phyloP scores from a whole-genome alignment of 2,797 vertebrate genomes.

The Periophthalmus magnuspinnatus region DNA sequence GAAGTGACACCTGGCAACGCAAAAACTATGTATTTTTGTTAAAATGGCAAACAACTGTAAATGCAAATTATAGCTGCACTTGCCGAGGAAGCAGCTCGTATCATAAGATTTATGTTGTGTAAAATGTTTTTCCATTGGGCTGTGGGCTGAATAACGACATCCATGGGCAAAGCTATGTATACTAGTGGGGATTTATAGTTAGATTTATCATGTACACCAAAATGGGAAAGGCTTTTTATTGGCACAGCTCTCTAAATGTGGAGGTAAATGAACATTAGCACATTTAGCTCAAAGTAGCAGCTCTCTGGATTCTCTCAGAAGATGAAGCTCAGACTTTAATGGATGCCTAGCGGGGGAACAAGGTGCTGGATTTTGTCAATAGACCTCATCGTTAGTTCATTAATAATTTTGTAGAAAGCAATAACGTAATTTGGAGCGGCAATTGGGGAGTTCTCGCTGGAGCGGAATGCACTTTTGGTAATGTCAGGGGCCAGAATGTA shows the following conservation, averaged over 20 bases:
- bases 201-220: constrained; percentile 17
- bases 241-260: constrained; percentile 5
- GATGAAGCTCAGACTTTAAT: constrained; percentile 15
- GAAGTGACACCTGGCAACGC: constrained; percentile 40
- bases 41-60: constrained; percentile 18
- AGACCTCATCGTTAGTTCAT: constrained; percentile 47
- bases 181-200: constrained; percentile 34
- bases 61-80: constrained; percentile 9
- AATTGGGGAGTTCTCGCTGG: constrained; percentile 23
- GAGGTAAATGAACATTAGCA: constrained; percentile 3
- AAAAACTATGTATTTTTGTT: constrained; percentile 6
- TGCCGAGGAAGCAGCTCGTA: constrained; percentile 12
- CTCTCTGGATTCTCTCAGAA: constrained; percentile 11
- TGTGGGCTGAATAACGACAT: constrained; percentile 43
- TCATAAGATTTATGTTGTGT: constrained; percentile 24
- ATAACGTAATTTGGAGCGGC: constrained; percentile 29
- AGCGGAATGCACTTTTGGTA: constrained; percentile 16
- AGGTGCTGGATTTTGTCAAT: constrained; percentile 35
- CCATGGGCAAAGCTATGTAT: constrained; percentile 22
- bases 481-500: constrained; percentile 24
- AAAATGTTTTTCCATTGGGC: constrained; percentile 35
- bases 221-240: constrained; percentile 17
- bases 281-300: constrained; percentile 12
- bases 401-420: constrained; percentile 29
- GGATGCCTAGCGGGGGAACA: constrained; percentile 16